Evolutionary conservation across 37 sponge, comb jelly and placozoan species (phyloP).

Genomic region (Oscarella lobularis): DNA sequence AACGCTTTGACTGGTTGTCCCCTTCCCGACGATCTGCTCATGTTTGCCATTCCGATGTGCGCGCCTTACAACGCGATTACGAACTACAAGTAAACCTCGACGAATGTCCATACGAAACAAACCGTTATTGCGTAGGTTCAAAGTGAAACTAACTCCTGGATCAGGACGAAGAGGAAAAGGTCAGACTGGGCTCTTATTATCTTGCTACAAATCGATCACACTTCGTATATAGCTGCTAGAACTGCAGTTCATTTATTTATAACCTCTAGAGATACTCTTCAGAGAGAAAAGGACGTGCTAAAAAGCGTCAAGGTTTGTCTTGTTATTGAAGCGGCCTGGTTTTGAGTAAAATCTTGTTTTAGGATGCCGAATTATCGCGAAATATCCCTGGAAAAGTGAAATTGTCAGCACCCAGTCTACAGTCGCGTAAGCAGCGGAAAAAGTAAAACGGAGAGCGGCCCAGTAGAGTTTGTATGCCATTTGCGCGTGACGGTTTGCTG

Average conservation of each 20-base stretch:
- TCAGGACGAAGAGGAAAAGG: slow-evolving; percentile 77
- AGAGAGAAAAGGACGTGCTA: slow-evolving; percentile 74
- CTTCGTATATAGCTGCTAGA: slow-evolving; percentile 81
- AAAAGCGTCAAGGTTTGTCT: slow-evolving; percentile 70
- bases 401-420: slow-evolving; percentile 8
- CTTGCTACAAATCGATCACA: too few species aligned
- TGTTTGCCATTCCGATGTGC: slow-evolving; percentile 87
- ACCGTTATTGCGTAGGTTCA: slow-evolving; percentile 37
- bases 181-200: slow-evolving; percentile 7
- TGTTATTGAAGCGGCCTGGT: background rate
- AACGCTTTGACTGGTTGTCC: slow-evolving; percentile 80
- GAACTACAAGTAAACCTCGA: slow-evolving; percentile 71
- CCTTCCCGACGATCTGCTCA: slow-evolving; percentile 53
- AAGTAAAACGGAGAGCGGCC: too few species aligned
- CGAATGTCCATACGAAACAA: background rate
- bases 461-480: too few species aligned
- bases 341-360: background rate
- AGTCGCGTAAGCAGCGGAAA: background rate
- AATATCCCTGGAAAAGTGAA: slow-evolving; percentile 3
- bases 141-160: slow-evolving; percentile 82
- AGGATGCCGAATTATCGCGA: background rate
- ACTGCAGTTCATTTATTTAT: slow-evolving; percentile 62
- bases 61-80: slow-evolving; percentile 79
- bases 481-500: too few species aligned
- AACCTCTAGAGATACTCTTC: slow-evolving; percentile 46